These are phyloP conservation scores for Drosophila grimshawi DNA, from an alignment of 1,140 invertebrate genomes.

Conservation along the genomic window DNA sequence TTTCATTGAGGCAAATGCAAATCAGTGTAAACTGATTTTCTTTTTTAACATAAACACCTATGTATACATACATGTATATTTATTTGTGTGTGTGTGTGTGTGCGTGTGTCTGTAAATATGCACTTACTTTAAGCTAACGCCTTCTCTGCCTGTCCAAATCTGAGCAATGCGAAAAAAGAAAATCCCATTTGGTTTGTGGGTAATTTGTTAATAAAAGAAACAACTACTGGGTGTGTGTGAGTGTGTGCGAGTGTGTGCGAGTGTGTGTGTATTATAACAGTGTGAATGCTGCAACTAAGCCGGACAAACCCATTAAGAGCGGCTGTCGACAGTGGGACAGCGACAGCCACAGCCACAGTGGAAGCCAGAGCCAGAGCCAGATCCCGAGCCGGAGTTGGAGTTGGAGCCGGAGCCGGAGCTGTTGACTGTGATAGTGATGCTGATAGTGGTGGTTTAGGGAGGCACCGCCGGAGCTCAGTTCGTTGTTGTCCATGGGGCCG, in stretches of 20 bases:
- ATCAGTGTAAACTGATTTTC: too few relatives aligned
- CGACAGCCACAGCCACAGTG: constrained; percentile 8
- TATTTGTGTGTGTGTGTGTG: constrained; percentile 8
- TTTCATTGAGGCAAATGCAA: background rate
- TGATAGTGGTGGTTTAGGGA: constrained; percentile 29
- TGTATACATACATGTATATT: background rate
- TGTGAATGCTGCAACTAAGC: constrained; percentile 57
- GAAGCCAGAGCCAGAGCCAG: constrained; percentile 19
- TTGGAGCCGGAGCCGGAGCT: constrained; percentile 11
- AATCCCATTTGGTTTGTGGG: background rate
- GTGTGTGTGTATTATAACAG: constrained; percentile 71
- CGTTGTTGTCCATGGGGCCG: constrained; percentile 70
- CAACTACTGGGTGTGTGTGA: constrained; percentile 56
- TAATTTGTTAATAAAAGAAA: constrained; percentile 32
- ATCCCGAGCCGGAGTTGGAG: constrained; percentile 27
- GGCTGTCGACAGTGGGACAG: constrained; percentile 56
- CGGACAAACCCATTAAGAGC: constrained; percentile 75
- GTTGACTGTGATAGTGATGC: constrained; percentile 18
- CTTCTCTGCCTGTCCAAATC: background rate
- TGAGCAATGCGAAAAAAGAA: background rate
- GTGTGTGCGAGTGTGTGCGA: constrained; percentile 33
- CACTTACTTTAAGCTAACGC: constrained; percentile 2
- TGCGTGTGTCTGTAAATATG: constrained; percentile 20
- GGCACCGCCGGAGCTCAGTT: constrained; percentile 54
- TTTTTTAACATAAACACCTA: constrained; percentile 18